phyloP scores from a whole-genome alignment of 1,140 invertebrate species.

The Bombus waltoni region DNA sequence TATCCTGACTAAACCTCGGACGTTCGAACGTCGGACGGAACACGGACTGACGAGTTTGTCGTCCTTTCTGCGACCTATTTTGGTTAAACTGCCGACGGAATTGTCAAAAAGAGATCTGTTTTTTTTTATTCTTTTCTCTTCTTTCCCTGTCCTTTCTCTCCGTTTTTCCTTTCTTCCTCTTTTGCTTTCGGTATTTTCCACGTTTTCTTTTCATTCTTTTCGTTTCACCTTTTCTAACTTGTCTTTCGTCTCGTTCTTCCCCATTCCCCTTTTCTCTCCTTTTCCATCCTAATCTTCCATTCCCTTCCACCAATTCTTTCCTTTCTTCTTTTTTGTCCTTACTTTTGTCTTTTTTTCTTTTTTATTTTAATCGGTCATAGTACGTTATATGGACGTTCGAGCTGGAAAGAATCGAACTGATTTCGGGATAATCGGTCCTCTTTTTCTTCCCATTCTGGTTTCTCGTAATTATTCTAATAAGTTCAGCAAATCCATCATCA shows the following conservation, averaged over 20 bases:
- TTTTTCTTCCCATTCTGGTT: too few species aligned
- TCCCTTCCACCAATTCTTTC: not conserved
- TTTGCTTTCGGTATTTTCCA: not conserved
- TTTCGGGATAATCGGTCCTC: not conserved
- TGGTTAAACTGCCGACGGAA: too few species aligned
- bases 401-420: not conserved
- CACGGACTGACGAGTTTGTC: not conserved
- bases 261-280: not conserved
- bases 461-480: not conserved
- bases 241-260: not conserved
- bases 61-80: not conserved
- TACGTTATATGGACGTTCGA: not conserved
- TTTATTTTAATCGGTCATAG: not conserved
- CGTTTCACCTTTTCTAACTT: too few species aligned
- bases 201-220: too few species aligned
- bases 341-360: not conserved
- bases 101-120: too few species aligned
- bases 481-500: constrained; percentile 51
- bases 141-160: not conserved
- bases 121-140: not conserved
- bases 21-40: not conserved
- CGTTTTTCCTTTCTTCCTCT: not conserved
- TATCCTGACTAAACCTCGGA: too few species aligned
- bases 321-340: not conserved
- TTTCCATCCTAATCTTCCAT: not conserved